Evolutionary conservation across 2,888 invertebrate species (phyloP), one percentile per base, ranked within the genome.

Genomic region (Lamellibrachia satsuma): DNA sequence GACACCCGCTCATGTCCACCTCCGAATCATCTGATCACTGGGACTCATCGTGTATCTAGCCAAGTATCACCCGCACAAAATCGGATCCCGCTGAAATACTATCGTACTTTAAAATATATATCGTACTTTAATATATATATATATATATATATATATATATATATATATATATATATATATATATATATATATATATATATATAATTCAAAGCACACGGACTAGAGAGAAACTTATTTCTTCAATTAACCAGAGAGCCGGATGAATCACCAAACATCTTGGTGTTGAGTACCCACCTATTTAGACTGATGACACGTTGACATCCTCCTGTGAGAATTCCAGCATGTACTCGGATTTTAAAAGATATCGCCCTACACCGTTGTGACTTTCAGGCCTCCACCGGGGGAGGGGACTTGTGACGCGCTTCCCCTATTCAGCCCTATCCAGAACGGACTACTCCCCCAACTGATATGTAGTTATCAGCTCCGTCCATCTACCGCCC

Each of bases 141-240:
- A 39, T 39, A 39, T 39, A 39, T 39, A 39, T 39, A 39, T 39
- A 39, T 39, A 39, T 39, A 39, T 39, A 39, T 39, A 39, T 39
- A 39, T 39, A 39, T 39, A 39, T 39, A 39, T 39, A 39, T 39
- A 39, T 39, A 39, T 39, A 39, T 39, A 39, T 39, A 39, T 39
- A 39, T 39, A 39, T 39, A 39, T 39, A 39, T 39, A 39, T 39
- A 39, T 39, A 39, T 39, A 0, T 39, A 39, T n/a, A 15, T 75
- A 22, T 75, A 75, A 75, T 75, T 75, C 75, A 75, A 75, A 75
- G n/a, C 75, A 75, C 75, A n/a, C 75, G 75, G 75, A 22, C 75
- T n/a, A 22, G 22, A 22, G 3, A 75, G 75, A 75, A 75, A 75
- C 75, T 11, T 11, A n/a, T 75, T 75, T 75, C 75, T n/a, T 22